Evolutionary conservation across 2,113 vertebrate genomes (phyloP), one percentile per base, ranked within the genome.

Genomic region (Stictonetta naevosa): DNA sequence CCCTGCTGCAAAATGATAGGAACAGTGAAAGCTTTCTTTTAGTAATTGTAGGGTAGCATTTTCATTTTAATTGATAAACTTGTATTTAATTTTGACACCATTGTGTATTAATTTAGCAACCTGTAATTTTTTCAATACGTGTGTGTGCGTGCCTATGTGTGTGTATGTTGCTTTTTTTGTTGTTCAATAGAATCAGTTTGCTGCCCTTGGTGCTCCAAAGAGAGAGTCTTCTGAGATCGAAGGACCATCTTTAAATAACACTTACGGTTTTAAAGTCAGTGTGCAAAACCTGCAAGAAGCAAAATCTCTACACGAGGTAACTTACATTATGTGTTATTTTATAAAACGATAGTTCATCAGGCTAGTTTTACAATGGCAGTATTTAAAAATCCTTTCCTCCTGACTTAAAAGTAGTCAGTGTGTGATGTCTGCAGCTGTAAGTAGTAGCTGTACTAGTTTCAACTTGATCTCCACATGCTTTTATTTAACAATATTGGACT

Each of bases 241-340:
- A 97, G 99, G 99, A 67, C 99, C 99, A 21, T 99, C 99, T 86
- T 98, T 99, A 92, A 98, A 98, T 95, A 99, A 99, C 96, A 99
- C 99, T 6, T 99, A 99, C 0, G 99, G 99, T 93, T 99, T 99
- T 97, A 99, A 99, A 99, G 98, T 99, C 97, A 99, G 99, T 96
- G 97, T 99, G 97, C 99, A 99, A 97, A 99, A 99, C 90, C 97
- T 99, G 69, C 98, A 99, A 96, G 99, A 99, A 58, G 99, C 99
- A 92, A 99, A 99, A 98, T 98, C 99, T 83, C 98, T 99, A 95
- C 99, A 99, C 78, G 99, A 99, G 99, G 99, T 99, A 98, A 97
- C 8, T 67, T 63, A 50, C 10, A 73, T 68, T 84, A 50, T 4
- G 8, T 88, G 5, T 89, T 36, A n/a, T 59, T 83, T 85, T 73